Conservation (phyloP, 2,888 invertebrate genomes). For the Netelia melanura region DNA sequence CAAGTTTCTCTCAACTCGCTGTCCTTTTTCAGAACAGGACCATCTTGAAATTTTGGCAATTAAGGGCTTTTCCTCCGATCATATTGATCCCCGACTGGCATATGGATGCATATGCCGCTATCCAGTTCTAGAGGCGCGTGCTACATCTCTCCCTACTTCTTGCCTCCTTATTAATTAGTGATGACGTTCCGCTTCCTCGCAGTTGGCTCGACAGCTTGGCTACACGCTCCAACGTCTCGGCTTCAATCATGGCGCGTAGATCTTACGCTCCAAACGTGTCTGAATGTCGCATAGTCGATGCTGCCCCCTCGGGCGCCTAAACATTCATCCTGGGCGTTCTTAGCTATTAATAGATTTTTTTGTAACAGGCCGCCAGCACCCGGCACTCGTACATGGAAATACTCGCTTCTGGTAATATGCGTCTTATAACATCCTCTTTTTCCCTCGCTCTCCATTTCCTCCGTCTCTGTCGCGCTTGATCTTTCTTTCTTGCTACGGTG, state of each 20-base stretch:
- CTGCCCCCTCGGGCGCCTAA: constrained; percentile 20
- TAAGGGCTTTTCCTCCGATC: neutral
- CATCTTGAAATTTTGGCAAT: neutral
- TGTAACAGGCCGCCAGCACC: constrained; percentile 46
- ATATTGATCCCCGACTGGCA: neutral
- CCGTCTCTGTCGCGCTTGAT: constrained; percentile 18
- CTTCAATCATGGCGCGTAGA: constrained; percentile 44
- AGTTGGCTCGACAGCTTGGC: constrained; percentile 65
- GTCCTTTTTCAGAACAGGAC: neutral
- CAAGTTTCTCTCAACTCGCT: too few relatives aligned
- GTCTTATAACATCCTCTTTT: constrained; percentile 54
- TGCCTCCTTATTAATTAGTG: constrained; percentile 74
- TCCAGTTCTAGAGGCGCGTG: constrained; percentile 61
- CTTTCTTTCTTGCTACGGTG: neutral
- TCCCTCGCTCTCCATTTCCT: constrained; percentile 16
- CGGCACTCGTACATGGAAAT: constrained; percentile 46
- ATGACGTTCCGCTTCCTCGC: constrained; percentile 75
- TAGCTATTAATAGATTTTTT: constrained; percentile 61
- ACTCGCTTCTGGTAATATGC: constrained; percentile 48
- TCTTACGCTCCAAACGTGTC: constrained; percentile 25
- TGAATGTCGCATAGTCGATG: constrained; percentile 41
- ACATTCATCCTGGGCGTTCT: constrained; percentile 46
- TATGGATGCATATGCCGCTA: constrained; percentile 19
- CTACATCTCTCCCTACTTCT: constrained; percentile 54
- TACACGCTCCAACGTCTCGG: constrained; percentile 26